Base-by-base conservation (phyloP, 2,888 invertebrate species). In the Pseudococcus longispinus region DNA sequence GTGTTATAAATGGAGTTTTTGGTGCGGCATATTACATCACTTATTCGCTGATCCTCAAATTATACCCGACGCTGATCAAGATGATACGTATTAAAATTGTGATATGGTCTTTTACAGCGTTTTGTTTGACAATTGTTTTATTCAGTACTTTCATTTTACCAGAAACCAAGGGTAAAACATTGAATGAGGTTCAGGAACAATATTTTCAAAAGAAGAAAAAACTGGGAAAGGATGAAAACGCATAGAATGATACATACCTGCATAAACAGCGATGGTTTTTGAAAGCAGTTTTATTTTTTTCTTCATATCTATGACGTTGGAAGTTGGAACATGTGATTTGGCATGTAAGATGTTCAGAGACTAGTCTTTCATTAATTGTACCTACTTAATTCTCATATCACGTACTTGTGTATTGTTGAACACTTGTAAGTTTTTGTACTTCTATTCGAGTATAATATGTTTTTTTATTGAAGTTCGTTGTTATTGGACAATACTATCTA, bases 151-250 rank as follows among this genome's bases (percentile, higher is more conserved):
- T 84, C 37, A 51, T 83, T 32, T 37, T 84, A 65, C 84, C 84
- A 0, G 84, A 84, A 60, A 84, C 84, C 6, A 84, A 60, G 29
- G 84, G 37, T 4, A 65, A 65, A 37, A 60, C 84, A 11, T 65
- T 84, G 65, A 60, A 84, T 18, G 32, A 60, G 20, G 37, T 84
- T n/a, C 84, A 84, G 37, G 65, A 84, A 42, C 20, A 80, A 20
- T 80, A 80, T 80, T 80, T 80, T 80, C 32, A 80, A 42, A 80
- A 80, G 20, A 80, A 80, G n/a, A 42, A 80, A 42, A 80, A 80
- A 42, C 1, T 2, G 1, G 3, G 0, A 4, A 1, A 70, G 2
- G 23, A 60, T 11, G 60, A 23, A n/a, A 60, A 20, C 23, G 60
- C 23, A 23, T 60, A 51, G 20, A 60, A 13, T 5, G 44, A 1